Evolutionary conservation across 1,140 invertebrate species (phyloP), one percentile per base, ranked within the genome.

Genomic region (Steinernema khuongi): DNA sequence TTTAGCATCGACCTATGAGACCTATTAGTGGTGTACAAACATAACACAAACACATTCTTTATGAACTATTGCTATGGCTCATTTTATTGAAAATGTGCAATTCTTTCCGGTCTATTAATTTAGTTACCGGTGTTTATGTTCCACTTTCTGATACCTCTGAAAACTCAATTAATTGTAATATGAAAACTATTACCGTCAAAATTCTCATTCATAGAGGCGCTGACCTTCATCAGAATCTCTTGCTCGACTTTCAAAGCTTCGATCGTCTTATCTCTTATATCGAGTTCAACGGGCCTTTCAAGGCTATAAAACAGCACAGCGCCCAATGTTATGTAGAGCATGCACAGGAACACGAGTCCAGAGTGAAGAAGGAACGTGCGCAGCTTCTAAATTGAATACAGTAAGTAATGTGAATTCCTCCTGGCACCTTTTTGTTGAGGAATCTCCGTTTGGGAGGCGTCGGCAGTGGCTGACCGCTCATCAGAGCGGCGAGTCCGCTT

Each of bases 291-390:
- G 14, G 43, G 1, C 32, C 70, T 18, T 70, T 78, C n/a, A 36
- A 77, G 31, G 31, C 31, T 28, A 32, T 71, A 30, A 7, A 7
- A 78, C n/a, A 78, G 32, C 29, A 73, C 19, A 26, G 77, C 77
- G 1, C 77, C 77, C 1, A 78, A 0, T 32, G 67, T 29, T 1
- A 73, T 67, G 71, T 78, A 78, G 22, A 73, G 32, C 19, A 73
- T 43, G 60, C 77, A 78, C 18, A 78, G 14, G 19, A 78, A 28
- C 30, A 78, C 71, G 18, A 78, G 31, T 19, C 72, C 60, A 14
- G 50, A 41, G 43, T 78, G 77, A 14, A 78, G 70, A 50, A 71
- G 67, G 17, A 43, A 30, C 29, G 30, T 29, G 69, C 71, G 60
- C 11, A 67, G 32, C 22, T 69, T 30, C 73, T 74, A 43, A 30